These are phyloP conservation scores for Molorchus minor DNA, from an alignment of 2,888 invertebrate species.

Conservation along the genomic window DNA sequence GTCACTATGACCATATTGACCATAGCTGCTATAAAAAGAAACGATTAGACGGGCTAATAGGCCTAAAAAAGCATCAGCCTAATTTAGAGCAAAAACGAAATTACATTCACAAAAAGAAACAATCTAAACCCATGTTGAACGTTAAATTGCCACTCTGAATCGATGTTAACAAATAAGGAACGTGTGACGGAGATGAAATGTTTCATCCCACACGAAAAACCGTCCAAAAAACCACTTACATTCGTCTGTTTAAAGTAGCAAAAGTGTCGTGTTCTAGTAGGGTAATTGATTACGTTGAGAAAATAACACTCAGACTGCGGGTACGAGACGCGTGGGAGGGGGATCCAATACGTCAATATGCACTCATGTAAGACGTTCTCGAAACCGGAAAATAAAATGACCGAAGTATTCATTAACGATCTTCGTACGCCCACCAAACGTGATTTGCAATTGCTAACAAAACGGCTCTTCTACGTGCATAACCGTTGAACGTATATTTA, in stretches of 20 bases:
- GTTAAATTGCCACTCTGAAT: constrained; percentile 9
- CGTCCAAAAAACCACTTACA: constrained; percentile 26
- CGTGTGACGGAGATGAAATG: constrained; percentile 9
- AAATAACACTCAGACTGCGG: constrained; percentile 44
- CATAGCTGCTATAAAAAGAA: too few species aligned
- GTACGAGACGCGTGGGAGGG: constrained; percentile 42
- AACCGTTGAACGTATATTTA: constrained; percentile 3
- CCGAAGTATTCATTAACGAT: constrained; percentile 42
- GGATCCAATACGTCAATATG: constrained; percentile 45
- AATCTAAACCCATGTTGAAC: background rate
- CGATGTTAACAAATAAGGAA: constrained; percentile 16
- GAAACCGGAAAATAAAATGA: constrained; percentile 41
- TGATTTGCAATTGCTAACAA: constrained; percentile 45
- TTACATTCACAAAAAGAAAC: background rate
- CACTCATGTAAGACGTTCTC: constrained; percentile 42
- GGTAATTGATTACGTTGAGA: constrained; percentile 48
- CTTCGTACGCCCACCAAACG: constrained; percentile 42
- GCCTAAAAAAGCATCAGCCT: background rate
- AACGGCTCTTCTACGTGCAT: constrained; percentile 23
- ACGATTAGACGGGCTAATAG: too few species aligned
- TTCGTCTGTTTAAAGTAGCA: constrained; percentile 43
- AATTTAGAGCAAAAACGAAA: background rate
- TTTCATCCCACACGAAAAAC: constrained; percentile 29
- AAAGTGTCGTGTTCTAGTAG: constrained; percentile 42
- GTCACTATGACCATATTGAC: too few species aligned